A percentile compares a stretch with the other conserved stretches of the same genome.
phyloP scores from a whole-genome alignment of 2,797 vertebrate genomes.

The Sebastes taczanowskii region DNA sequence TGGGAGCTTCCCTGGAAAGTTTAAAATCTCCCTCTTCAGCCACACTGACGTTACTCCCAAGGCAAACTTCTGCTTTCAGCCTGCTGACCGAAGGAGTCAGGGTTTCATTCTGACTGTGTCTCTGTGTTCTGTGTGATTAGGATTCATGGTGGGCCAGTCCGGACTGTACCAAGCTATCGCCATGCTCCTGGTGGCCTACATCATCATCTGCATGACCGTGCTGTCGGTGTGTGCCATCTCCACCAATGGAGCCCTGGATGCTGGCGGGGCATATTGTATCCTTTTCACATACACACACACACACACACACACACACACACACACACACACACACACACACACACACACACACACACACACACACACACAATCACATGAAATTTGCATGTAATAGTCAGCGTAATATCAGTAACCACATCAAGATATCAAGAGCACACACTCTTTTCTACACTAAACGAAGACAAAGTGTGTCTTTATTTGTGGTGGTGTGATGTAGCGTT shows the following conservation, averaged over 20 bases:
- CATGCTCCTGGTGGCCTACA: slow-evolving; percentile 90
- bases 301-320: too few species aligned
- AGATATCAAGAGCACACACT: background rate
- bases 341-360: background rate
- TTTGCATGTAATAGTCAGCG: background rate
- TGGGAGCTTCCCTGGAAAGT: background rate
- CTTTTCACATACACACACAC: slow-evolving; percentile 43
- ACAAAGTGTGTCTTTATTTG: background rate
- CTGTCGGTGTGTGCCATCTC: slow-evolving; percentile 92
- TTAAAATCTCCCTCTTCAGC: background rate
- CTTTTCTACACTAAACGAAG: background rate
- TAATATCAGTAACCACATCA: background rate
- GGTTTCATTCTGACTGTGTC: background rate
- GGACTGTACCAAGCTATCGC: slow-evolving; percentile 88
- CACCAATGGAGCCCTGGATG: slow-evolving; percentile 92
- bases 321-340: background rate
- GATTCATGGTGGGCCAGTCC: slow-evolving; percentile 88
- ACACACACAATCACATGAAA: background rate
- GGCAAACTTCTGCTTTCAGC: background rate
- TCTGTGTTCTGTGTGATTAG: slow-evolving; percentile 23
- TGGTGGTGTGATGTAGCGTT: background rate
- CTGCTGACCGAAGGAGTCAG: background rate
- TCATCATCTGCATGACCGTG: slow-evolving; percentile 93
- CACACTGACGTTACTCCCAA: too few species aligned
- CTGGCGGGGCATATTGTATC: slow-evolving; percentile 95